These are phyloP conservation scores for Halocaridina rubra DNA, from an alignment of 2,888 invertebrate species.

Conservation along the genomic window DNA sequence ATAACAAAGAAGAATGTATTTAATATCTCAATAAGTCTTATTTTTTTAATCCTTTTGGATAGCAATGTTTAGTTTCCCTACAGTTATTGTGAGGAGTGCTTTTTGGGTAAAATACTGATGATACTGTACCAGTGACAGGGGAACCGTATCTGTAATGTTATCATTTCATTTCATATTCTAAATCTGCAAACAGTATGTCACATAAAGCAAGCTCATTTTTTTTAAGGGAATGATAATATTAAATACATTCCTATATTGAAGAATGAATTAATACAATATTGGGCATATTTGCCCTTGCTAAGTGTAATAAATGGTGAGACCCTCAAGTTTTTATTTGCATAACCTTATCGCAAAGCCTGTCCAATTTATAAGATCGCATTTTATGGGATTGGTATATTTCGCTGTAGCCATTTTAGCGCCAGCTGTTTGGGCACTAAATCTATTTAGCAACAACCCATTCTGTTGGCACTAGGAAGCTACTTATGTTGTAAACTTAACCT, in stretches of 20 bases:
- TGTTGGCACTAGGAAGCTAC: no score
- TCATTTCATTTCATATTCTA: background rate
- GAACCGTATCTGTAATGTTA: background rate
- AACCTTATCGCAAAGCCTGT: no score
- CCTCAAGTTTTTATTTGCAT: background rate
- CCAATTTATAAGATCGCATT: no score
- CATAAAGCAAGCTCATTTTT: background rate
- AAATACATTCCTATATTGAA: slow-evolving; percentile 18
- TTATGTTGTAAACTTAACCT: no score
- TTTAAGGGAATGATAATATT: background rate
- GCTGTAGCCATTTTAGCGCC: no score
- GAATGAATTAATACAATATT: slow-evolving; percentile 16
- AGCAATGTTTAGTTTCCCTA: background rate
- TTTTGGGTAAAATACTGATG: background rate
- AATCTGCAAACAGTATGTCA: background rate
- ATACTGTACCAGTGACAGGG: background rate
- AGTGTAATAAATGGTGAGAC: slow-evolving; percentile 28
- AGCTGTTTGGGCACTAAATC: no score
- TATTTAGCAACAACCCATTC: background rate
- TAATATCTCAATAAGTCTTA: no score
- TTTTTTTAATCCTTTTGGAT: background rate
- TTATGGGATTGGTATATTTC: no score
- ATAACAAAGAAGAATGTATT: no score
- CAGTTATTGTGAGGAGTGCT: background rate
- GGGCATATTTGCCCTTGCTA: slow-evolving; percentile 20